Percentiles rank a stretch among this genome's conserved stretches.
Conservation (phyloP, 1,140 invertebrate species). For the Tetramorium parvispinum region DNA sequence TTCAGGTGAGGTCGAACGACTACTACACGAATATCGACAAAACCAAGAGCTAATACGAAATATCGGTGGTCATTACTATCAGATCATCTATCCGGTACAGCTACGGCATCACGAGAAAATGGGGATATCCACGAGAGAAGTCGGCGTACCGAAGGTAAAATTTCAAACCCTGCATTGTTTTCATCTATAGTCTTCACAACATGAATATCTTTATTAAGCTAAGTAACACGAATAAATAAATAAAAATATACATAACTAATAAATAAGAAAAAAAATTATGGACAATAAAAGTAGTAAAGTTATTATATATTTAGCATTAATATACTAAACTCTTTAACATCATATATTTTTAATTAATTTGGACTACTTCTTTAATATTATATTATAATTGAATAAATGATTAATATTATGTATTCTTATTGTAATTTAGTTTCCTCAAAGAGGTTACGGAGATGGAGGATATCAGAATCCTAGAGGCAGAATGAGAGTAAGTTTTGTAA, state of each 20-base stretch:
- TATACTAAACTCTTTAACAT: background rate
- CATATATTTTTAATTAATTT: background rate
- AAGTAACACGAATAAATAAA: background rate
- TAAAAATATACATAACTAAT: background rate
- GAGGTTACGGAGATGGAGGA: slow-evolving; percentile 83
- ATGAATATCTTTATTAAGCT: background rate
- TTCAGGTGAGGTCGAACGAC: slow-evolving; percentile 94
- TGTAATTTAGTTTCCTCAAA: slow-evolving; percentile 84
- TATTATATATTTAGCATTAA: background rate
- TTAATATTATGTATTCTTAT: background rate
- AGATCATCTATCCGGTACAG: slow-evolving; percentile 97
- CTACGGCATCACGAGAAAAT: slow-evolving; percentile 97
- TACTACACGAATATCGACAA: slow-evolving; percentile 94
- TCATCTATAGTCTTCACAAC: background rate
- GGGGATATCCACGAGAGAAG: slow-evolving; percentile 96
- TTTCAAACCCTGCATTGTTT: background rate
- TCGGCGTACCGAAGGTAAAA: slow-evolving; percentile 92
- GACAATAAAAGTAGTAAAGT: background rate
- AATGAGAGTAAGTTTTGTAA: slow-evolving; percentile 84
- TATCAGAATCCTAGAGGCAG: slow-evolving; percentile 84
- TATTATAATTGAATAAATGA: background rate
- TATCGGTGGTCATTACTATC: slow-evolving; percentile 95
- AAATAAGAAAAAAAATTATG: background rate
- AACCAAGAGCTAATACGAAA: slow-evolving; percentile 96
- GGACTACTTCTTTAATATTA: background rate